These are phyloP conservation scores for Drosophila pallidifrons DNA, from an alignment of 1,140 invertebrate genomes.

Conservation along the genomic window DNA sequence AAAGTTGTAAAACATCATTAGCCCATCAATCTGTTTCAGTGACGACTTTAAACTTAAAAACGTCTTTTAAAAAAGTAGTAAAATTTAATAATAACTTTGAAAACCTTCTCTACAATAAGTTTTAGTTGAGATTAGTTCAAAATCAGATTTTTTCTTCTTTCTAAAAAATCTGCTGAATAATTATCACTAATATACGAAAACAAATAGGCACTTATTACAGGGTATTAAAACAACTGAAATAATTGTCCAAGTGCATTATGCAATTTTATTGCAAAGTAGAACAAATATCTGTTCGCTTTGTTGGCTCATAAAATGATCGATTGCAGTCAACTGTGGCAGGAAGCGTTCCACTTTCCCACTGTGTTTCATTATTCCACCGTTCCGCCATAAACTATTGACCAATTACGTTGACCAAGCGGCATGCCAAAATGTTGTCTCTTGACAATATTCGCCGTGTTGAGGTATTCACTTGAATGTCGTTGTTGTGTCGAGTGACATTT, in stretches of 20 bases:
- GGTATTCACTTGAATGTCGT: background rate
- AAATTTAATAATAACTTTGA: background rate
- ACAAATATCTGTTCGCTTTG: constrained; percentile 30
- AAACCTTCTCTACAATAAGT: constrained; percentile 9
- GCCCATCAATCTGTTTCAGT: background rate
- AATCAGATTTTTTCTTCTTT: constrained; percentile 1
- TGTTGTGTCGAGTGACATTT: constrained; percentile 28
- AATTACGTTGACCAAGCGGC: constrained; percentile 37
- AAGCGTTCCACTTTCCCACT: constrained; percentile 7
- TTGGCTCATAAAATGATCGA: constrained; percentile 20
- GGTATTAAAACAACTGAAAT: constrained; percentile 14
- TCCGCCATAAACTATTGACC: background rate
- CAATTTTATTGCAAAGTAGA: constrained; percentile 48
- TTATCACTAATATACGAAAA: background rate
- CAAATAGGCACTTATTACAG: constrained; percentile 3
- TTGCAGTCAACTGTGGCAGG: constrained; percentile 20
- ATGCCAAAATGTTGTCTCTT: constrained; percentile 34
- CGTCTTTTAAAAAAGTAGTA: background rate
- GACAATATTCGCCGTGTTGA: constrained; percentile 13
- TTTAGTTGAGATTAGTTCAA: background rate
- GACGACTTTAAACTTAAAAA: background rate
- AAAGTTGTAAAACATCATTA: background rate
- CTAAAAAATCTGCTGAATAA: too few species aligned
- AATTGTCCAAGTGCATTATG: constrained; percentile 33
- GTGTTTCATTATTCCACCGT: background rate